Evolutionary conservation across 37 sponge, comb jelly and placozoan genomes (phyloP), one percentile per base, ranked within the genome.

Genomic region (Diacarnus erythraeanus): DNA sequence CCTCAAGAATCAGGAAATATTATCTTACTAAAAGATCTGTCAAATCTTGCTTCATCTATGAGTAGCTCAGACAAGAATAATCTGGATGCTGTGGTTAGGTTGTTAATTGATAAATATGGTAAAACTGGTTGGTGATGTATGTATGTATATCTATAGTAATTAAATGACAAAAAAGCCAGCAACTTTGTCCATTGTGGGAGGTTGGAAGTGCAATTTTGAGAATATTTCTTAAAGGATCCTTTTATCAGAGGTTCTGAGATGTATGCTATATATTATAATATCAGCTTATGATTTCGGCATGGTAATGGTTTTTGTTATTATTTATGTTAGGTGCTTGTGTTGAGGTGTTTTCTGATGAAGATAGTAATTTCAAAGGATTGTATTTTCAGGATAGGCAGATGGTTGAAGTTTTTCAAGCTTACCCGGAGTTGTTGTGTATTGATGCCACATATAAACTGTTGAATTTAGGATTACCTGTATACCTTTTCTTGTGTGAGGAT

Each of bases 381-480:
- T 83, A 67, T 38, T 61, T 83, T 42, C 84, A 83, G 47, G 84
- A 83, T 42, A 4, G 8, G 29, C 25, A 9, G 6, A 83, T 83
- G 76, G 75, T 67, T 10, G 57, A 83, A 26, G 68, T 35, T 36
- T 83, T 83, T 75, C 1, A 15, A 75, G 84, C 84, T 23, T 83
- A 75, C 41, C 84, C 84, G 21, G 84, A 82, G 38, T 8, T 83
- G 6, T 21, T 83, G 34, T 83, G 47, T 41, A 64, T 83, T 23
- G 77, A 83, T 83, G 77, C 84, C 39, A 75, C 77, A 29, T 75
- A 83, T 34, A 83, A 83, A 59, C 58, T 83, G 30, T 39, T 83
- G 3, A 69, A 83, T 36, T 30, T 83, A 27, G 69, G 83, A 25
- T 30, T 75, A 4, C 83, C 83, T 4, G 21, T 65, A 2, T 83